These are phyloP conservation scores for Drosophila longiperda DNA, from an alignment of 2,888 invertebrate species.

Conservation along the genomic window DNA sequence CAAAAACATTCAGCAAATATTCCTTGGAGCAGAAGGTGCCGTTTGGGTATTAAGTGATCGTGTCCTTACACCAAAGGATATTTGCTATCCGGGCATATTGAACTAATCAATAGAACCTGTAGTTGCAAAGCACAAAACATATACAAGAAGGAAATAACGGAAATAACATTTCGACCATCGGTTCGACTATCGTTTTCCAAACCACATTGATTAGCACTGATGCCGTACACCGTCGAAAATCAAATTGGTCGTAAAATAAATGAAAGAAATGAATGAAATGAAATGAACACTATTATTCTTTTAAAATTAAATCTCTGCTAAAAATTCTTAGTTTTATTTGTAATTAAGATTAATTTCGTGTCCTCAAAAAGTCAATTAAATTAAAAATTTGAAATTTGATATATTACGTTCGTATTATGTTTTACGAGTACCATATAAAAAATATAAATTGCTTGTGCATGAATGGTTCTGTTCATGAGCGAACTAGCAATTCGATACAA, in stretches of 20 bases:
- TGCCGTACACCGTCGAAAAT: not conserved
- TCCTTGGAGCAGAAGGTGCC: conserved; percentile 75
- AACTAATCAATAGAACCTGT: conserved; percentile 3
- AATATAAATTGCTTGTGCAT: not conserved
- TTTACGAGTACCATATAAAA: not conserved
- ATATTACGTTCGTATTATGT: not conserved
- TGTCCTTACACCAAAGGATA: conserved; percentile 77
- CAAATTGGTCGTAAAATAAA: not conserved
- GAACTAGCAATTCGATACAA: not conserved
- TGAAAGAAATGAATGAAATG: too few species aligned
- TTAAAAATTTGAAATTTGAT: not conserved
- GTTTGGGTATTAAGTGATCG: conserved; percentile 82
- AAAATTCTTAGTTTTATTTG: not conserved
- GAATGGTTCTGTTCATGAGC: not conserved
- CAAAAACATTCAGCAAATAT: conserved; percentile 83
- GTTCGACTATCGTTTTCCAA: not conserved
- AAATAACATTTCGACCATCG: too few species aligned
- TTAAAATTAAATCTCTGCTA: not conserved
- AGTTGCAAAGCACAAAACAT: not conserved
- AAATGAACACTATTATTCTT: too few species aligned
- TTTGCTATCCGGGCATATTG: conserved; percentile 71
- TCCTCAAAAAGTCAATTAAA: not conserved
- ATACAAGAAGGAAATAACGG: not conserved
- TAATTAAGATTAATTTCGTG: not conserved
- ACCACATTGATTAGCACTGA: conserved; percentile 1